These are phyloP conservation scores for Drosophila serrata DNA, from an alignment of 1,140 invertebrate genomes.

Conservation along the genomic window DNA sequence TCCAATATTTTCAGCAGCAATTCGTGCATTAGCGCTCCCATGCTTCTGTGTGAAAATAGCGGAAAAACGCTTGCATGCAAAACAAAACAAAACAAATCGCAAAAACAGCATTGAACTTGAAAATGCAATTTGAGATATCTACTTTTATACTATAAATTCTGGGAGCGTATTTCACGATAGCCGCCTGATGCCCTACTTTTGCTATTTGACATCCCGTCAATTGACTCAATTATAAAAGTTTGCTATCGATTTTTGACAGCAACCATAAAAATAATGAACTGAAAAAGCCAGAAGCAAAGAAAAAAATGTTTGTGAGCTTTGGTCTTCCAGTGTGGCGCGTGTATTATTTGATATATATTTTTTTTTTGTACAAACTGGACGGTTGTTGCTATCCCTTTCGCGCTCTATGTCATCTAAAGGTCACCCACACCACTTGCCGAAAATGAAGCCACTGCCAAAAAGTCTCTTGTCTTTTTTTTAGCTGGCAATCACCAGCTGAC, in stretches of 20 bases:
- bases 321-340: constrained; percentile 69
- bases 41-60: constrained; percentile 21
- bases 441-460: constrained; percentile 49
- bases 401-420: constrained; percentile 77
- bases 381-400: constrained; percentile 15
- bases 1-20: constrained; percentile 21
- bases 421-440: constrained; percentile 46
- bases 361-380: constrained; percentile 20
- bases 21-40: constrained; percentile 48
- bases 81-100: constrained; percentile 9
- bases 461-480: constrained; percentile 24
- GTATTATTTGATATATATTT: not conserved
- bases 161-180: not conserved
- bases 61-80: constrained; percentile 31
- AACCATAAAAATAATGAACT: constrained; percentile 32
- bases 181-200: constrained; percentile 24
- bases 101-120: constrained; percentile 67
- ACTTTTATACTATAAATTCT: constrained; percentile 2
- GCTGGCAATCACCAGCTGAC: constrained; percentile 49
- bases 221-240: constrained; percentile 44
- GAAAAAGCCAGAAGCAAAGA: constrained; percentile 1
- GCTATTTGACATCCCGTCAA: constrained; percentile 8
- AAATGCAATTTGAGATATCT: constrained; percentile 35
- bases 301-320: constrained; percentile 48
- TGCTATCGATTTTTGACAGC: constrained; percentile 70